phyloP scores from a whole-genome alignment of 2,888 invertebrate genomes.

The Idaea straminata region DNA sequence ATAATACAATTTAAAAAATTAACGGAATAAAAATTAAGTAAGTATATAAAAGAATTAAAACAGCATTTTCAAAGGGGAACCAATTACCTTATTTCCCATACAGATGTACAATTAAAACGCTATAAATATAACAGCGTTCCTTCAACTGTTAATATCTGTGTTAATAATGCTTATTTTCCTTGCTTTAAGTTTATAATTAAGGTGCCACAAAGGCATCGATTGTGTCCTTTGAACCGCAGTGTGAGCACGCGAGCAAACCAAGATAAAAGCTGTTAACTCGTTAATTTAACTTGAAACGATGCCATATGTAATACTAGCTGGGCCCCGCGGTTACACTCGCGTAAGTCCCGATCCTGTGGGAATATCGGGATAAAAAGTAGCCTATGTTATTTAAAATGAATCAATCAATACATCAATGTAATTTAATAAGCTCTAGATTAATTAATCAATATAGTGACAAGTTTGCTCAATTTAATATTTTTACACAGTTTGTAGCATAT shows the following conservation, averaged over 20 bases:
- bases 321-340: no score
- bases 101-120: neutral
- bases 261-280: slow-evolving; percentile 42
- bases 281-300: slow-evolving; percentile 36
- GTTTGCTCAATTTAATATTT: no score
- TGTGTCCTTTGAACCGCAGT: slow-evolving; percentile 36
- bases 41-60: neutral
- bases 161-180: slow-evolving; percentile 3
- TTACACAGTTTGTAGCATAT: no score
- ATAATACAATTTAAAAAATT: neutral
- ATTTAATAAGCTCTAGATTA: no score
- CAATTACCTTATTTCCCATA: neutral
- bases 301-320: slow-evolving; percentile 21
- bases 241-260: slow-evolving; percentile 30
- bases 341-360: no score
- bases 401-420: no score
- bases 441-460: no score
- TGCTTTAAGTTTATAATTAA: slow-evolving; percentile 10
- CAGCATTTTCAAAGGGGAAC: neutral
- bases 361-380: no score
- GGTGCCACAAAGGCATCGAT: slow-evolving; percentile 15
- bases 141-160: neutral
- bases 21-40: neutral
- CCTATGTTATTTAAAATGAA: no score
- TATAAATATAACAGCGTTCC: neutral